Evolutionary conservation across 23 tunicate species (phyloP).

Genomic region (Ascidia mentula): DNA sequence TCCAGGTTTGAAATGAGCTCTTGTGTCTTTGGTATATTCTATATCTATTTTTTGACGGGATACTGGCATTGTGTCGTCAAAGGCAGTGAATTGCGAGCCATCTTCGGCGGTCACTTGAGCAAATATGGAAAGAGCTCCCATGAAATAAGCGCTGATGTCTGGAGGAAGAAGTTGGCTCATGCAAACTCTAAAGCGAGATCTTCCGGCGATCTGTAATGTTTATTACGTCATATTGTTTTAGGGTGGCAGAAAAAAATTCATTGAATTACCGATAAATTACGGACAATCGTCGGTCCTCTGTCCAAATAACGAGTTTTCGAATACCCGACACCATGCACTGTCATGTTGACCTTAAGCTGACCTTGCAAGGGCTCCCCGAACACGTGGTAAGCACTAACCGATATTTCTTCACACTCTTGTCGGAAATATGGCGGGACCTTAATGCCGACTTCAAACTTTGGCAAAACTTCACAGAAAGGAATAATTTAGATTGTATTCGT

Average conservation of each 20-base stretch:
- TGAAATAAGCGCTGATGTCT: constrained; percentile 28
- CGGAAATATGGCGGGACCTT: constrained; percentile 77
- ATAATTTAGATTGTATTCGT: too few relatives aligned
- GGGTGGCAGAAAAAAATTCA: background rate
- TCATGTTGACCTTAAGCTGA: constrained; percentile 53
- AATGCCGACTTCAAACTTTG: constrained; percentile 83
- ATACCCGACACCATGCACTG: constrained; percentile 55
- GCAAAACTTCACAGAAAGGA: constrained; percentile 49
- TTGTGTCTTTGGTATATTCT: constrained; percentile 61
- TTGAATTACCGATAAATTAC: constrained; percentile 20
- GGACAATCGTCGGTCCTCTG: constrained; percentile 28
- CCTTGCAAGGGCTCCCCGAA: constrained; percentile 89
- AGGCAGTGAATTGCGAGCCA: constrained; percentile 49
- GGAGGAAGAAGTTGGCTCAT: constrained; percentile 43
- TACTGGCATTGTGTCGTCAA: constrained; percentile 73
- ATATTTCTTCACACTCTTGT: constrained; percentile 48
- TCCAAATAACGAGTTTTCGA: constrained; percentile 34
- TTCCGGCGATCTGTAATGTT: constrained; percentile 41
- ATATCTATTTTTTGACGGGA: constrained; percentile 61
- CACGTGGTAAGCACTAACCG: constrained; percentile 68
- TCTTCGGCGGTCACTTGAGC: constrained; percentile 62
- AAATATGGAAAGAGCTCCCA: constrained; percentile 47
- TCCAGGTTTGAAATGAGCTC: constrained; percentile 84
- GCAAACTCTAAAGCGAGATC: constrained; percentile 38
- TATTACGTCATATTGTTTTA: background rate